Conservation (phyloP, 2,888 invertebrate species). For the Drosophila fulvimacula region DNA sequence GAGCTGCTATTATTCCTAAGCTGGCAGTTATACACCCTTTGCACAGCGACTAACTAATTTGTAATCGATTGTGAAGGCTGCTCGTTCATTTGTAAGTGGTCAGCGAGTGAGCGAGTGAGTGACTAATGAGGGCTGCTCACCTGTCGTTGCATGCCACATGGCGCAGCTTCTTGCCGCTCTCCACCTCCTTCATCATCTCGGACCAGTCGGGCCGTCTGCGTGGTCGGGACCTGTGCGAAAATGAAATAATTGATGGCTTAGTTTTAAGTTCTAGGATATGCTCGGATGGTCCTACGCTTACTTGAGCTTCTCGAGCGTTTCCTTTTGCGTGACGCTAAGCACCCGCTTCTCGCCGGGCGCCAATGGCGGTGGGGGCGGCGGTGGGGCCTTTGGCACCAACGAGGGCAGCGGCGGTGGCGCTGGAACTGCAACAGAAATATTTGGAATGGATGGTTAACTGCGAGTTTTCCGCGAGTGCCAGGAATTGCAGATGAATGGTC, state of each 20-base stretch:
- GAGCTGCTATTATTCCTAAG: neutral
- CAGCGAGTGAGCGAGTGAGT: neutral
- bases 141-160: constrained; percentile 95
- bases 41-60: constrained; percentile 15
- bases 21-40: constrained; percentile 1
- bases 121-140: constrained; percentile 78
- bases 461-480: neutral
- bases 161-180: constrained; percentile 90
- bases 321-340: constrained; percentile 87
- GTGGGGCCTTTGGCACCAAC: constrained; percentile 87
- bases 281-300: constrained; percentile 72
- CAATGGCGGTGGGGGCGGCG: constrained; percentile 89
- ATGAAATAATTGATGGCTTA: constrained; percentile 50
- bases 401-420: constrained; percentile 84
- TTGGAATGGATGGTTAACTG: constrained; percentile 30
- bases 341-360: constrained; percentile 86
- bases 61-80: constrained; percentile 18
- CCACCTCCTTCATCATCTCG: constrained; percentile 96
- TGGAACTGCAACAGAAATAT: constrained; percentile 75
- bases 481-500: constrained; percentile 29
- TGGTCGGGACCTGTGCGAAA: constrained; percentile 87
- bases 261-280: constrained; percentile 7
- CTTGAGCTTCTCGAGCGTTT: constrained; percentile 90
- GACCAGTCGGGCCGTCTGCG: constrained; percentile 94
- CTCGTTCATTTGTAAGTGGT: constrained; percentile 2